Evolutionary conservation across 2,888 invertebrate genomes (phyloP), one percentile per base, ranked within the genome.

Genomic region (Mystacides longicornis): DNA sequence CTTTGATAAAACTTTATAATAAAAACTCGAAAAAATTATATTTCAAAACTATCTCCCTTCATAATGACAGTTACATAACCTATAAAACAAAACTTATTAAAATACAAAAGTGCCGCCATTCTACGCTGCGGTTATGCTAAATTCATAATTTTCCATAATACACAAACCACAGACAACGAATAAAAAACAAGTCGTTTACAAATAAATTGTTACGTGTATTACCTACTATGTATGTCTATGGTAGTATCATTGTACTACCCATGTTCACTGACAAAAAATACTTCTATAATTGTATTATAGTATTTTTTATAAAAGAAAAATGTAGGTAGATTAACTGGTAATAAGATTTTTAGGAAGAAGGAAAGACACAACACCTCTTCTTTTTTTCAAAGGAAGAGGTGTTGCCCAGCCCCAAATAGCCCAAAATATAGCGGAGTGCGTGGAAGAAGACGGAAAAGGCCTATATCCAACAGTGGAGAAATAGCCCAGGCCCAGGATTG

Each of bases 91-190:
- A 37, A 37, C 37, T 37, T 3, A 37, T 37, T 37, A 37, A 37
- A 37, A 37, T 37, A n/a, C 37, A 37, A 37, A 37, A 37, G 37
- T 37, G 37, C 37, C 37, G 37, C 37, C 37, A 14, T 37, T 37
- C 37, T 16, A 37, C 4, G 37, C 37, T 37, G 37, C 37, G 37
- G 37, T 37, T 37, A 37, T 37, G 37, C 4, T 37, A 11, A 5
- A 27, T 37, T 37, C 16, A 14, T 7, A 37, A 37, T 37, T 37
- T 37, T n/a, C n/a, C 37, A 37, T 37, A 37, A 37, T 27, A 27
- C 27, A 27, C 7, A 37, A 16, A 37, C 37, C 37, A 37, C 37
- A 37, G 16, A 37, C 37, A 37, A 37, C 16, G 37, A 37, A 16
- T n/a, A 37, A 37, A 37, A n/a, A n/a, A n/a, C 14, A 37, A 4